Conservation (phyloP, 2,113 vertebrate species). For the Myodes glareolus region DNA sequence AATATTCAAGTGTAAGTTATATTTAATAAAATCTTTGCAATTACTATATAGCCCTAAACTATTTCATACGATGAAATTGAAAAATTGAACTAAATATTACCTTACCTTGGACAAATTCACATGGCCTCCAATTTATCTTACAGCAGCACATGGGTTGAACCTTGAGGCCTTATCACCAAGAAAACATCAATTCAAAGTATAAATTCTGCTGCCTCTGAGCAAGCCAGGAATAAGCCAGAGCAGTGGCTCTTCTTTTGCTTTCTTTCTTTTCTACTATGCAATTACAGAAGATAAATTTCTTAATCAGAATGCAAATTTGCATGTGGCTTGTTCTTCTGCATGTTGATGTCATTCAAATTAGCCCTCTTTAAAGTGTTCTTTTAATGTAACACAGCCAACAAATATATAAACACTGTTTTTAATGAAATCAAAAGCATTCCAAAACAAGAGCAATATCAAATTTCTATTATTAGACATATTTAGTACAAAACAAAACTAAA, state of each 20-base stretch:
- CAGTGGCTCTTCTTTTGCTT: background rate
- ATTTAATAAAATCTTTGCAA: conserved; percentile 46
- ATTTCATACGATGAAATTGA: conserved; percentile 62
- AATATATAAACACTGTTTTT: conserved; percentile 25
- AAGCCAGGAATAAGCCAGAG: background rate
- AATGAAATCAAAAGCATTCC: conserved; percentile 27
- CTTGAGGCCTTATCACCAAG: conserved; percentile 50
- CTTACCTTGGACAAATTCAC: conserved; percentile 52
- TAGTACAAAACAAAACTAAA: background rate
- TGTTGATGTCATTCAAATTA: conserved; percentile 56
- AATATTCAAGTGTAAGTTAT: conserved; percentile 7
- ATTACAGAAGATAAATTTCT: conserved; percentile 53
- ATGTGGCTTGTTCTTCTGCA: conserved; percentile 19
- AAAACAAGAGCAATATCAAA: background rate
- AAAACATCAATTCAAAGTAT: conserved; percentile 54
- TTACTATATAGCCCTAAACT: conserved; percentile 28
- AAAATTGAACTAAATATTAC: conserved; percentile 59
- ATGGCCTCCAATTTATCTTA: conserved; percentile 44
- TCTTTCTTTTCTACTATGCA: conserved; percentile 5
- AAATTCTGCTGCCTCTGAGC: conserved; percentile 40
- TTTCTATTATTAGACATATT: conserved; percentile 21
- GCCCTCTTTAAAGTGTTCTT: background rate
- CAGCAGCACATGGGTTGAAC: background rate
- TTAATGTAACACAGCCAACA: background rate
- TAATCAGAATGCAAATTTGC: conserved; percentile 37